These are phyloP conservation scores for Menidia menidia DNA, from an alignment of 2,797 vertebrate genomes.

Conservation along the genomic window DNA sequence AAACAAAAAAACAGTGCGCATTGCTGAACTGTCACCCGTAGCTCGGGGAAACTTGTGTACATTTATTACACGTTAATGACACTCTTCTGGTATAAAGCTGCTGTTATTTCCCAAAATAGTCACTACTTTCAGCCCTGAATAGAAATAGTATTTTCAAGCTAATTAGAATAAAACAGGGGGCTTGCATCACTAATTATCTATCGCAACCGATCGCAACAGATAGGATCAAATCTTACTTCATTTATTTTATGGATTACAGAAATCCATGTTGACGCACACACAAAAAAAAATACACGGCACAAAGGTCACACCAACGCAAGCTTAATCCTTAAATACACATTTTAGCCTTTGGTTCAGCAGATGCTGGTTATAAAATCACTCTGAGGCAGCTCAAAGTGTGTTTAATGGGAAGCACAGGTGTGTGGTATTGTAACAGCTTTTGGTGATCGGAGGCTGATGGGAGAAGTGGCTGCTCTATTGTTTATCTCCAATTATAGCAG, in stretches of 20 bases:
- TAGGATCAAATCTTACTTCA: background rate
- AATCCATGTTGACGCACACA: background rate
- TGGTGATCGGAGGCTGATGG: conserved; percentile 46
- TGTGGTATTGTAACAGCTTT: conserved; percentile 33
- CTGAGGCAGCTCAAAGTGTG: conserved; percentile 15
- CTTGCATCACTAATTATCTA: too few species aligned
- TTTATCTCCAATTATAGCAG: conserved; percentile 69
- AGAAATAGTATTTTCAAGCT: too few species aligned
- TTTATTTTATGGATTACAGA: conserved; percentile 1
- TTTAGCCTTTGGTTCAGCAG: conserved; percentile 5
- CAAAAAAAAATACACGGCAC: conserved; percentile 11
- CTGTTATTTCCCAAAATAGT: too few species aligned
- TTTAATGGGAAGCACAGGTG: conserved; percentile 57
- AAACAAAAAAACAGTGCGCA: too few species aligned
- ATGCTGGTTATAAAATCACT: conserved; percentile 28
- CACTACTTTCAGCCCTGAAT: too few species aligned
- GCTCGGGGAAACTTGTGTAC: too few species aligned
- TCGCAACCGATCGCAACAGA: too few species aligned
- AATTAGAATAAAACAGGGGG: too few species aligned
- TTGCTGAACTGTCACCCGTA: too few species aligned
- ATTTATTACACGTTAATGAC: too few species aligned
- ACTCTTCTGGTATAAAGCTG: too few species aligned
- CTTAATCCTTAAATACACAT: conserved; percentile 6
- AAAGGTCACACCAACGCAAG: conserved; percentile 1
- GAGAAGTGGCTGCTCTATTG: conserved; percentile 39